Conservation (phyloP, 2,113 vertebrate genomes). For the Ctenodactylus gundi region DNA sequence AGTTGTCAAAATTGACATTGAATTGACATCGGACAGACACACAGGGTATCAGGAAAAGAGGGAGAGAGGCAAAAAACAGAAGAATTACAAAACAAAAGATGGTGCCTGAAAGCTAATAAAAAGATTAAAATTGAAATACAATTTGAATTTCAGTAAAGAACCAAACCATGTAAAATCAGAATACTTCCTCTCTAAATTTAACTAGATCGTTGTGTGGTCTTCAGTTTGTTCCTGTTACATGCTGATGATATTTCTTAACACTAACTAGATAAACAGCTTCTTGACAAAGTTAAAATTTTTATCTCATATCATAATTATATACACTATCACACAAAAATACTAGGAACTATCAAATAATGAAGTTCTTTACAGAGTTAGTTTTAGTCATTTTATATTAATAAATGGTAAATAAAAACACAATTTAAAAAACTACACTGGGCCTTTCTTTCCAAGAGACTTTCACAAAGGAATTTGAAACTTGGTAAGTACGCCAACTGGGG, state of each 20-base stretch:
- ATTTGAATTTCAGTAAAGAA: conserved; percentile 10
- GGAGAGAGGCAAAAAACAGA: not conserved
- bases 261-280: not conserved
- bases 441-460: conserved; percentile 47
- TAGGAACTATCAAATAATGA: not conserved
- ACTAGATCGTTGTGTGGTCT: not conserved
- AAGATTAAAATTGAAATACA: not conserved
- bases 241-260: conserved; percentile 9
- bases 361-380: not conserved
- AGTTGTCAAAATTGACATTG: not conserved
- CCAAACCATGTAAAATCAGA: not conserved
- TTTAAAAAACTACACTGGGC: not conserved
- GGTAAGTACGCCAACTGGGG: not conserved
- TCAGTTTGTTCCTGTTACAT: not conserved
- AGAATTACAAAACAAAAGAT: not conserved
- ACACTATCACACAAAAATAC: conserved; percentile 15
- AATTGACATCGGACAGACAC: not conserved
- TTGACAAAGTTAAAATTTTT: not conserved
- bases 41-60: not conserved
- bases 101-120: not conserved
- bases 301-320: not conserved
- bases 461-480: conserved; percentile 41
- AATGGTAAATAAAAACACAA: not conserved
- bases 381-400: not conserved
- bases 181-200: not conserved